Conservation (phyloP, 2,113 vertebrate genomes). For the Brachyistius frenatus region DNA sequence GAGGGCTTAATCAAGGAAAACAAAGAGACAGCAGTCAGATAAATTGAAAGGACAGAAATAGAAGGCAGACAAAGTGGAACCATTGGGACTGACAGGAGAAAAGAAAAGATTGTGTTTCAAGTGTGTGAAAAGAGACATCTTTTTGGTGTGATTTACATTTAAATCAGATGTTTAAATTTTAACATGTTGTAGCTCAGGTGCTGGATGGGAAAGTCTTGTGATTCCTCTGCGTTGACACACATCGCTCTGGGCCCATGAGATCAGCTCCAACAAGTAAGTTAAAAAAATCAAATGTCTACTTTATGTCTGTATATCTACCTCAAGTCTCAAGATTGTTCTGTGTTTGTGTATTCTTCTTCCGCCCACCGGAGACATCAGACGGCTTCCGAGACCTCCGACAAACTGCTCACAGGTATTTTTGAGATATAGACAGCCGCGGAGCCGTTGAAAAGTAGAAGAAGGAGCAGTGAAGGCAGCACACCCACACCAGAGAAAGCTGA, state of each 20-base stretch:
- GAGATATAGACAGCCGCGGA: slow-evolving; percentile 46
- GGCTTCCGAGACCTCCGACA: slow-evolving; percentile 61
- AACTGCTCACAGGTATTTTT: slow-evolving; percentile 70
- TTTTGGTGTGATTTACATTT: slow-evolving; percentile 49
- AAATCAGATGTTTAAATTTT: slow-evolving; percentile 43
- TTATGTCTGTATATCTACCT: slow-evolving; percentile 63
- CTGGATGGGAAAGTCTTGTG: slow-evolving; percentile 19
- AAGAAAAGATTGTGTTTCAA: slow-evolving; percentile 38
- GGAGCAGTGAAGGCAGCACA: slow-evolving; percentile 41
- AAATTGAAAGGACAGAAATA: slow-evolving; percentile 58
- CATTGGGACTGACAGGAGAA: slow-evolving; percentile 40
- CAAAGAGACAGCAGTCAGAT: slow-evolving; percentile 61
- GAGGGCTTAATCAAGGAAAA: slow-evolving; percentile 69
- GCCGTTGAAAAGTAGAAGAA: slow-evolving; percentile 24
- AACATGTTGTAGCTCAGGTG: slow-evolving; percentile 1
- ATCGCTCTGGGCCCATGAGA: slow-evolving; percentile 39
- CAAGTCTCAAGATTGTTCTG: slow-evolving; percentile 53
- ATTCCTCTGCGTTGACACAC: slow-evolving; percentile 9
- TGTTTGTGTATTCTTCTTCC: slow-evolving; percentile 56
- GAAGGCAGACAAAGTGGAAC: slow-evolving; percentile 50
- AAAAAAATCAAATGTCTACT: slow-evolving; percentile 50
- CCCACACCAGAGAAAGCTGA: slow-evolving; percentile 56
- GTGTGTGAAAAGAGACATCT: slow-evolving; percentile 23
- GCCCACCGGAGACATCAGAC: slow-evolving; percentile 61
- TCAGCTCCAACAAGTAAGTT: slow-evolving; percentile 16